Base-by-base conservation (phyloP, 1,140 invertebrate species). In the Nomia melanderi region DNA sequence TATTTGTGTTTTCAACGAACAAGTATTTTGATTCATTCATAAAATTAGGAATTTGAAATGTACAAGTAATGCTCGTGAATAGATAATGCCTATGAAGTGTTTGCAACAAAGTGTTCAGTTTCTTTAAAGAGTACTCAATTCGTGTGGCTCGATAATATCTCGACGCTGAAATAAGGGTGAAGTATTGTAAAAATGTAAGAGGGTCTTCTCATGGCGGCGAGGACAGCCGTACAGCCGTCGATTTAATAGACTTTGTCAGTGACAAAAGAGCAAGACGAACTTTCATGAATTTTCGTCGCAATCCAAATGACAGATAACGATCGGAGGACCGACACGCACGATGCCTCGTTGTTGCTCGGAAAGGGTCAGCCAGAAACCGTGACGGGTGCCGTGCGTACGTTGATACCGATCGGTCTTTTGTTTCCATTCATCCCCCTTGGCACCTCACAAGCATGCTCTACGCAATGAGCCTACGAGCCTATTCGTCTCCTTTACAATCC, bases 341-440 rank as follows among this genome's bases (percentile, higher is more conserved):
- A 41, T 77, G 79, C 65, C 66, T 79, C 63, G 73, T 73, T 77
- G 82, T 71, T 65, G 80, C 63, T 64, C 59, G 66, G 57, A 72
- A 77, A 79, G 66, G 73, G 65, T 69, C 82, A 65, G 67, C 66
- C 83, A 77, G 82, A 75, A 71, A 81, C 78, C 87, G 86, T 88
- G 85, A 88, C 86, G 78, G 65, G 80, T 73, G 79, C 72, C 78
- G 83, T 81, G 86, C 74, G 85, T 72, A 63, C 82, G 77, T 53
- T 77, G 85, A 90, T 90, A 90, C 80, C 65, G 78, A 90, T 90
- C 89, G 80, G 79, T 88, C 89, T 90, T 90, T 90, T 90, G 88
- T 90, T 89, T 90, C 85, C 88, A 85, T 90, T 90, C 85, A 90
- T 89, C 88, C 88, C 87, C 84, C 82, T 85, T 89, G 81, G 81